These are phyloP conservation scores for Trileptium ribeirensis DNA, from an alignment of 2,888 invertebrate species.

Conservation along the genomic window DNA sequence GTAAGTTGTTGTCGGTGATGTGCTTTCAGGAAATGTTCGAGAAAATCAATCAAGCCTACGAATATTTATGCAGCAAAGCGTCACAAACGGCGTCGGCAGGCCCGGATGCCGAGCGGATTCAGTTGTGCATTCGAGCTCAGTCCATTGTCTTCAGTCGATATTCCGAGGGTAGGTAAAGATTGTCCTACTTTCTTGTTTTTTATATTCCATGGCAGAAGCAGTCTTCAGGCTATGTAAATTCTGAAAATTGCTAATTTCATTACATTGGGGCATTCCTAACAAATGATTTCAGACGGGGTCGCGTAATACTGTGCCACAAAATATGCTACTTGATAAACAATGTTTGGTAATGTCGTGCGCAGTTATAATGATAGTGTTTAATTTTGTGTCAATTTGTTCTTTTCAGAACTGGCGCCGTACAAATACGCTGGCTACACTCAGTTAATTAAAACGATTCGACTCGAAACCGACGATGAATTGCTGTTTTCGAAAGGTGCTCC, in stretches of 20 bases:
- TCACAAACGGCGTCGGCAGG: neutral
- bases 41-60: conserved; percentile 92
- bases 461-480: conserved; percentile 85
- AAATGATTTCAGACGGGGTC: too few species aligned
- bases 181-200: too few species aligned
- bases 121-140: conserved; percentile 53
- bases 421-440: conserved; percentile 99
- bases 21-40: conserved; percentile 86
- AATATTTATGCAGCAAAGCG: conserved; percentile 85
- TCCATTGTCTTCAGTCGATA: conserved; percentile 56
- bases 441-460: conserved; percentile 82
- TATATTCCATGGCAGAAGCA: too few species aligned
- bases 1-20: too few species aligned
- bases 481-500: conserved; percentile 73
- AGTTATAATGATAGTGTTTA: too few species aligned
- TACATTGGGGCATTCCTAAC: too few species aligned
- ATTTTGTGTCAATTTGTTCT: too few species aligned
- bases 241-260: too few species aligned
- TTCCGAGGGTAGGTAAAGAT: conserved; percentile 50
- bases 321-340: too few species aligned
- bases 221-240: too few species aligned
- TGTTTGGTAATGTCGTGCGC: too few species aligned
- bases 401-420: conserved; percentile 76
- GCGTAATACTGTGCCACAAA: too few species aligned
- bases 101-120: conserved; percentile 32